Percentiles rank a stretch among this genome's conserved stretches.
These are phyloP conservation scores for Cheirogaleus major DNA, from an alignment of 2,797 vertebrate genomes.

Conservation along the genomic window DNA sequence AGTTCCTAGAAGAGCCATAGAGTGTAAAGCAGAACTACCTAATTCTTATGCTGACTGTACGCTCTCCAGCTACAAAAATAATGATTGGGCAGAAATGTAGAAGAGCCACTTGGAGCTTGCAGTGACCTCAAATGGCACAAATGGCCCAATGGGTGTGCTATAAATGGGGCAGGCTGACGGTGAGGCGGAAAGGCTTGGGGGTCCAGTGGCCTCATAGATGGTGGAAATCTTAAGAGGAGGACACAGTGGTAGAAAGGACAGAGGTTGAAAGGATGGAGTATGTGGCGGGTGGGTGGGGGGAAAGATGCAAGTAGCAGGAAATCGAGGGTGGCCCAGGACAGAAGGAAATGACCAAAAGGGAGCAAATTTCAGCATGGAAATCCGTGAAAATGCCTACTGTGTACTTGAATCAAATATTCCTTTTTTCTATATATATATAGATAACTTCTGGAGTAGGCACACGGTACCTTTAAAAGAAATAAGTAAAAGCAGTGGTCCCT, in stretches of 20 bases:
- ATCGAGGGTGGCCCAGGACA: background rate
- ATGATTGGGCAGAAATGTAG: background rate
- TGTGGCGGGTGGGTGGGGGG: too few relatives aligned
- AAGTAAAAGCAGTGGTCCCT: background rate
- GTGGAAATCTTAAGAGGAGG: background rate
- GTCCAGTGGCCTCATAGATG: background rate
- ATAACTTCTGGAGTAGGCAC: background rate
- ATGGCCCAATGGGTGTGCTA: too few relatives aligned
- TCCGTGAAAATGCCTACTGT: rapidly evolving
- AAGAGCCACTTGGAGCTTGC: background rate
- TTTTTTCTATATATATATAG: background rate
- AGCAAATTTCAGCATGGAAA: background rate
- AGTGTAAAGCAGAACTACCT: background rate
- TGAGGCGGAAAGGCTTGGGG: background rate
- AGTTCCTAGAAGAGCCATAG: background rate
- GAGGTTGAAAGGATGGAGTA: background rate
- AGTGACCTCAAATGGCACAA: too few relatives aligned
- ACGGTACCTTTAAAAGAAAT: background rate
- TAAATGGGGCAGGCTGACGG: background rate
- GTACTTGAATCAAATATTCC: background rate
- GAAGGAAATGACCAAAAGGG: background rate
- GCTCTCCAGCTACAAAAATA: background rate
- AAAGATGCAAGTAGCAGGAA: background rate
- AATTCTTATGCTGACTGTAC: background rate
- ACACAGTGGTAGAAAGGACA: background rate